Base-by-base conservation (phyloP, 2,888 invertebrate genomes). In the Hecatera dysodea region DNA sequence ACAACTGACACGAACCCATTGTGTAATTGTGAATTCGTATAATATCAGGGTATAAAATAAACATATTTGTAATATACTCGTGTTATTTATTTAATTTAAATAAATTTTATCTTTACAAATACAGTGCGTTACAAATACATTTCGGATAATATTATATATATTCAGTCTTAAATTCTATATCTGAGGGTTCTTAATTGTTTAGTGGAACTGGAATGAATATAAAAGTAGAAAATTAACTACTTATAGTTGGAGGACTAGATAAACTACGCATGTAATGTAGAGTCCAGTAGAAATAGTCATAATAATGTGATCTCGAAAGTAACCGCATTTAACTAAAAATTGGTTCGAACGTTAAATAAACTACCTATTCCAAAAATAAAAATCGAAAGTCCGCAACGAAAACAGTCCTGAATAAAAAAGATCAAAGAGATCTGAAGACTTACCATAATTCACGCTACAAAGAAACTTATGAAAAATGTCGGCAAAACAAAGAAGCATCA, bases 141-240 rank as follows among this genome's bases (percentile, higher is more conserved):
- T 75, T 81, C 50, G 62, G 82, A 81, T 82, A 85, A 86, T 86
- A 89, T 82, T 89, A 89, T 90, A 89, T 87, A 87, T 88, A 84
- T 91, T 87, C 93, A 93, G 93, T 93, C 93, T 93, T 92, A 90
- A 86, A 87, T 87, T 88, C 72, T 88, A 83, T 78, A 66, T 46
- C 68, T 68, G 73, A 72, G 62, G 65, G 67, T 73, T 74, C 42
- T 66, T n/a, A n/a, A n/a, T n/a, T 68, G 56, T 80, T 68, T 50
- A 59, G 59, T 69, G 71, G 68, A 73, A 80, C 68, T 82, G 83
- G 82, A 86, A 83, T 81, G 78, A 67, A 76, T 90, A 88, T 81
- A 88, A 87, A 89, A 89, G 84, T 88, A 89, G 74, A 87, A 88
- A 88, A 83, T 78, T 27, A 67, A 75, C 70, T 80, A 81, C 69